Percentiles rank a stretch among this genome's conserved stretches.
These are phyloP conservation scores for Picathartes gymnocephalus DNA, from an alignment of 2,113 vertebrate genomes.

Conservation along the genomic window DNA sequence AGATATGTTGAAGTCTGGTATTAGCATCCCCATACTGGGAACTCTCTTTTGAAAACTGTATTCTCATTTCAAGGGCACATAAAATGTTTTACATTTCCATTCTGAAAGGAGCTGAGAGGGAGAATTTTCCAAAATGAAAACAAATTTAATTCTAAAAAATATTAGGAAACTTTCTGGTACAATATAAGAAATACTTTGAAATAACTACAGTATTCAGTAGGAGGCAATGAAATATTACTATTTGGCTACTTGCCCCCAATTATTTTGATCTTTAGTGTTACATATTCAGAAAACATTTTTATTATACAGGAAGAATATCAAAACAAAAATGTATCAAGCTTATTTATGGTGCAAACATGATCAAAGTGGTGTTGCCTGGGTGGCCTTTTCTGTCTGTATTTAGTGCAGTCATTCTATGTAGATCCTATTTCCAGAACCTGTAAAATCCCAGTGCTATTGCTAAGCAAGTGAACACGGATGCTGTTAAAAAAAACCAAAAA, in stretches of 20 bases:
- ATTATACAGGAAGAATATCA: background rate
- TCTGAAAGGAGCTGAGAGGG: background rate
- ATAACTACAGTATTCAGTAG: background rate
- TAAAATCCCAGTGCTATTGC: slow-evolving; percentile 90
- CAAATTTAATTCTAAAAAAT: background rate
- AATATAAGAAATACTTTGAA: background rate
- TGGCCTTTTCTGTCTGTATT: background rate
- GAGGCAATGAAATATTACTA: background rate
- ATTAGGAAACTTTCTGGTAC: background rate
- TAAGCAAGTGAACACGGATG: slow-evolving; percentile 88
- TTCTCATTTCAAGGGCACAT: background rate
- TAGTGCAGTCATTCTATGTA: background rate
- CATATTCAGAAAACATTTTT: background rate
- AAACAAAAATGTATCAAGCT: background rate
- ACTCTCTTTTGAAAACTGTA: background rate
- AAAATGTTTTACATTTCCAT: background rate
- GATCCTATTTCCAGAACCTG: slow-evolving; percentile 82
- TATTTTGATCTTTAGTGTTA: background rate
- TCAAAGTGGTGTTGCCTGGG: background rate
- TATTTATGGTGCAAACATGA: background rate
- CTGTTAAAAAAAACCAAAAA: slow-evolving; percentile 63
- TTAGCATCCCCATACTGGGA: background rate
- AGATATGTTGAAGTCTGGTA: background rate
- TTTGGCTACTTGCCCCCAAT: background rate
- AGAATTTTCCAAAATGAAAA: background rate